Base-by-base conservation (phyloP, 2,797 vertebrate genomes). In the Peromyscus eremicus region DNA sequence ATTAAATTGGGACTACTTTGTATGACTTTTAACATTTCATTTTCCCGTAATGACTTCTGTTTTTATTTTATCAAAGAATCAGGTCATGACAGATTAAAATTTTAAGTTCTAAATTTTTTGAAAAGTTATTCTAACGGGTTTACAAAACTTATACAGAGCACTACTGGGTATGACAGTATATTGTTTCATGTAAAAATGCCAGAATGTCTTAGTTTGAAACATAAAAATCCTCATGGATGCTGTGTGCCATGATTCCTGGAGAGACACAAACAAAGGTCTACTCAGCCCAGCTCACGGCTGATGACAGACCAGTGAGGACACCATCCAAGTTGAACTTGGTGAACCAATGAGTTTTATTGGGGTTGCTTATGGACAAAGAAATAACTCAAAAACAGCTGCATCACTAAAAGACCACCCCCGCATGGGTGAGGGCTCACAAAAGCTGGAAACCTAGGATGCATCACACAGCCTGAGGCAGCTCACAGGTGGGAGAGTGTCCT, bases 31-130 rank as follows among this genome's bases (percentile, higher is more conserved):
- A 49, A 82, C 32, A 32, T n/a, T 79, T 70, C 34, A 29, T 92
- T 62, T 92, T 75, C 21, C 32, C 46, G 14, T 86, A 34, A 66
- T 49, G 29, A n/a, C 40, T 93, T 93, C 83, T 88, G 37, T 75
- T 94, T 94, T 9, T n/a, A 49, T 87, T 82, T 71, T 91, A 73
- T 81, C 55, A 81, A 94, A 85, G 14, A 46, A 46, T 82, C 10
- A 60, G 52, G 57, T 68, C 11, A 5, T 64, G 3, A 84, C 16
- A 85, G 40, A 88, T 43, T 25, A 62, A 11, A 93, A 77, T 49
- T 40, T 86, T 52, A 86, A 77, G 34, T 86, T 68, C 27, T 27
- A 68, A 75, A 62, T 49, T 75, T 60, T 79, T 79, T 66, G 14
- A 71, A 84, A 71, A 94, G 52, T 40, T 43, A 81, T 57, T 16